Percentiles rank a stretch among this genome's conserved stretches.
Conservation (phyloP, 2,113 vertebrate species). For the Calypte anna region DNA sequence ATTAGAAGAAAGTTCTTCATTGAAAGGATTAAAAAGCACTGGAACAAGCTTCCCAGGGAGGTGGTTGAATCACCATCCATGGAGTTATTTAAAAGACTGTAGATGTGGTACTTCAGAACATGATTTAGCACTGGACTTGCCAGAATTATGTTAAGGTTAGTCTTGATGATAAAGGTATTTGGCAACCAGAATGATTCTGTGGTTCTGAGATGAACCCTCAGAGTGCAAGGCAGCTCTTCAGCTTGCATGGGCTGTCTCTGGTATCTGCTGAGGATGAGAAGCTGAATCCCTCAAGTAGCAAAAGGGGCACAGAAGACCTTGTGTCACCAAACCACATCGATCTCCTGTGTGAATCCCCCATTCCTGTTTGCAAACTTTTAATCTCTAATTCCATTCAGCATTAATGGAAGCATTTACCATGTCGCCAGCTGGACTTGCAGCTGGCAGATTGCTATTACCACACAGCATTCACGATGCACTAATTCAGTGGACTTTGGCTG, state of each 20-base stretch:
- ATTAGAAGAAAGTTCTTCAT: no score
- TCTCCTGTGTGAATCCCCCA: not conserved
- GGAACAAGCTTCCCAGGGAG: no score
- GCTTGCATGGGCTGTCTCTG: not conserved
- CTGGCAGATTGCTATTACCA: not conserved
- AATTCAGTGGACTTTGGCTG: not conserved
- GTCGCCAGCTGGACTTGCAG: not conserved
- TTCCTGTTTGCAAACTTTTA: not conserved
- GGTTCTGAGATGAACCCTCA: not conserved
- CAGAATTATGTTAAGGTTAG: no score
- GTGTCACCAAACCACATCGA: not conserved
- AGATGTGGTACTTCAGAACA: no score
- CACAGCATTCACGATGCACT: fast-evolving
- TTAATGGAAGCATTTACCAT: not conserved
- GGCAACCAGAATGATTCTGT: no score
- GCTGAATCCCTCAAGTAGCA: fast-evolving
- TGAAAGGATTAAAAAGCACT: no score
- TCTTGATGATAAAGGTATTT: no score
- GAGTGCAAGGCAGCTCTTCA: not conserved
- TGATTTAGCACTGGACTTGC: no score
- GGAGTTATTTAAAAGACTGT: no score
- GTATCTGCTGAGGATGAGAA: not conserved
- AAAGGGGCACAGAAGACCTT: not conserved
- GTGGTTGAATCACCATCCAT: no score
- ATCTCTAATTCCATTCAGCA: not conserved